Percentiles rank a stretch among this genome's conserved stretches.
Conservation (phyloP, 2,888 invertebrate species). For the Ametastegia equiseti region DNA sequence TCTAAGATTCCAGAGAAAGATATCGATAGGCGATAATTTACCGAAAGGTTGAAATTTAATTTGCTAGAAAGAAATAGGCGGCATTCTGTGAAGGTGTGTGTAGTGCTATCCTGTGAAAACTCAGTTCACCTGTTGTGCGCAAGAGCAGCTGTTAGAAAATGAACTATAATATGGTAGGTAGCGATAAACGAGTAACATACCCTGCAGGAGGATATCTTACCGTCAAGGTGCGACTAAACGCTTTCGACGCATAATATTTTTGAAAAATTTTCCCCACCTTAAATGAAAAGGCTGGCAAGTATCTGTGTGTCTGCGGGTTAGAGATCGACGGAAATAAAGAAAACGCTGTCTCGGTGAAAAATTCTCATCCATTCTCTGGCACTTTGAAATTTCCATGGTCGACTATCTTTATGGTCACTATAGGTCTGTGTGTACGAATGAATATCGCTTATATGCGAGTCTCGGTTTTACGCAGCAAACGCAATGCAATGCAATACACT, state of each 20-base stretch:
- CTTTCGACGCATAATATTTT: conserved; percentile 4
- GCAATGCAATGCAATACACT: conserved; percentile 10
- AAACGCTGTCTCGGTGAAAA: neutral
- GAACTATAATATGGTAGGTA: neutral
- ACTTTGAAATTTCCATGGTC: conserved; percentile 38
- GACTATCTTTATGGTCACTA: conserved; percentile 42
- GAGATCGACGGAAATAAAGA: conserved; percentile 22
- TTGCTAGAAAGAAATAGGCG: conserved; percentile 11
- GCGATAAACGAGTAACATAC: conserved; percentile 19
- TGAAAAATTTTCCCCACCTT: neutral
- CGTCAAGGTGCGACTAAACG: conserved; percentile 16
- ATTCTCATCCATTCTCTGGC: neutral
- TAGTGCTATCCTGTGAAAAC: conserved; percentile 13
- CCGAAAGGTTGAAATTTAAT: conserved; percentile 8
- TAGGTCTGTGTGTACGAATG: conserved; percentile 32
- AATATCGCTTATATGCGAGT: conserved; percentile 18
- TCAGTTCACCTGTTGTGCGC: conserved; percentile 39
- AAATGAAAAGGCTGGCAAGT: neutral
- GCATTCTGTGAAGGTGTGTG: neutral
- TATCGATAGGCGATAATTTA: conserved; percentile 24
- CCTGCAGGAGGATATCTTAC: neutral
- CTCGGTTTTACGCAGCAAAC: conserved; percentile 40
- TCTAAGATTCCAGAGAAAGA: neutral
- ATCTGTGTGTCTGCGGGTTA: conserved; percentile 1
- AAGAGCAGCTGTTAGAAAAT: conserved; percentile 30